Evolutionary conservation across 2,888 invertebrate genomes (phyloP).

Genomic region (Drosophila niveifrons): DNA sequence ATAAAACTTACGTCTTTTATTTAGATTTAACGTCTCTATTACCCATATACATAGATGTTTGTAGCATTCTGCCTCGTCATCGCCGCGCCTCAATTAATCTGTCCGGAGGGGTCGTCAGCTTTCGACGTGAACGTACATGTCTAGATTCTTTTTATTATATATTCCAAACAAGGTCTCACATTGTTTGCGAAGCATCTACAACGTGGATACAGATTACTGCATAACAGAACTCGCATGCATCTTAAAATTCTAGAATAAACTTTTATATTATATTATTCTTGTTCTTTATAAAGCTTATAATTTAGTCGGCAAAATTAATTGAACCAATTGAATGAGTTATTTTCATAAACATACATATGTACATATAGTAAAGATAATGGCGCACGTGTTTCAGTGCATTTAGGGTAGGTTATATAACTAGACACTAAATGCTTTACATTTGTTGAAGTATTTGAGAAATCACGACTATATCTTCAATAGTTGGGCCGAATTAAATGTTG

Average conservation of each 20-base stretch:
- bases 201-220: background rate
- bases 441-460: too few species aligned
- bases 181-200: conserved; percentile 16
- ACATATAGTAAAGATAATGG: too few species aligned
- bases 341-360: too few species aligned
- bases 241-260: background rate
- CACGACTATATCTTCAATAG: too few species aligned
- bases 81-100: conserved; percentile 13
- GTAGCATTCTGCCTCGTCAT: background rate
- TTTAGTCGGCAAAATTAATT: background rate
- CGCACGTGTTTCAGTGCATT: too few species aligned
- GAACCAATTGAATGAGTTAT: background rate
- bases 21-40: conserved; percentile 8
- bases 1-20: conserved; percentile 22
- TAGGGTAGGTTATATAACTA: too few species aligned
- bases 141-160: conserved; percentile 1
- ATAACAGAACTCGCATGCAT: background rate
- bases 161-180: conserved; percentile 15
- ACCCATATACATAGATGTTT: background rate
- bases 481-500: too few species aligned
- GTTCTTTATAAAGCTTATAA: background rate
- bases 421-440: too few species aligned
- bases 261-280: background rate
- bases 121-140: background rate
- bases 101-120: background rate